These are phyloP conservation scores for Ferrisia virgata DNA, from an alignment of 2,888 invertebrate genomes.

Conservation along the genomic window DNA sequence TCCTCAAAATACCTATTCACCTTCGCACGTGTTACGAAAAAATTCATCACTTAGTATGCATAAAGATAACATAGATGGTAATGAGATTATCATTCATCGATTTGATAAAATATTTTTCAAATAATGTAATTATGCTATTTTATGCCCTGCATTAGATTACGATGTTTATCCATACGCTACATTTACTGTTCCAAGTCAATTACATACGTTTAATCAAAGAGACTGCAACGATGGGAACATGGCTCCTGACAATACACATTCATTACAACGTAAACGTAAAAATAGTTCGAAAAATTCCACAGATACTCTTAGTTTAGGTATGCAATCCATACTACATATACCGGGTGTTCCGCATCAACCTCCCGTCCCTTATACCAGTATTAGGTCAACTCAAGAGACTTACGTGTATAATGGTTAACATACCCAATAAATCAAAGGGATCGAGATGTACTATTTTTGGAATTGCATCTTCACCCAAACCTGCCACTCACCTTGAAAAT, in stretches of 20 bases:
- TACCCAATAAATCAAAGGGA: no score
- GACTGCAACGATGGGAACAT: slow-evolving; percentile 39
- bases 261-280: slow-evolving; percentile 37
- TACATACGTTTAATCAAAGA: slow-evolving; percentile 40
- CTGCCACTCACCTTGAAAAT: no score
- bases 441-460: no score
- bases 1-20: slow-evolving; percentile 43
- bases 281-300: slow-evolving; percentile 36
- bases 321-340: background rate
- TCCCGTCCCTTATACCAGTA: background rate
- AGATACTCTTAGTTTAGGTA: slow-evolving; percentile 40
- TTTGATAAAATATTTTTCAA: no score
- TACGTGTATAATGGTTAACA: no score
- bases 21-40: slow-evolving; percentile 26
- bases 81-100: background rate
- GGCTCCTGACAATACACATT: slow-evolving; percentile 34
- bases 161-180: slow-evolving; percentile 54
- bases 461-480: no score
- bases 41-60: slow-evolving; percentile 34
- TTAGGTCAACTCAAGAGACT: no score
- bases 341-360: background rate
- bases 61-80: slow-evolving; percentile 34
- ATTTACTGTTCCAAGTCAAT: slow-evolving; percentile 51
- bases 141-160: slow-evolving; percentile 49
- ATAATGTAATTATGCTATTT: background rate